phyloP scores from a whole-genome alignment of 2,113 vertebrate genomes.

The Notothenia coriiceps region DNA sequence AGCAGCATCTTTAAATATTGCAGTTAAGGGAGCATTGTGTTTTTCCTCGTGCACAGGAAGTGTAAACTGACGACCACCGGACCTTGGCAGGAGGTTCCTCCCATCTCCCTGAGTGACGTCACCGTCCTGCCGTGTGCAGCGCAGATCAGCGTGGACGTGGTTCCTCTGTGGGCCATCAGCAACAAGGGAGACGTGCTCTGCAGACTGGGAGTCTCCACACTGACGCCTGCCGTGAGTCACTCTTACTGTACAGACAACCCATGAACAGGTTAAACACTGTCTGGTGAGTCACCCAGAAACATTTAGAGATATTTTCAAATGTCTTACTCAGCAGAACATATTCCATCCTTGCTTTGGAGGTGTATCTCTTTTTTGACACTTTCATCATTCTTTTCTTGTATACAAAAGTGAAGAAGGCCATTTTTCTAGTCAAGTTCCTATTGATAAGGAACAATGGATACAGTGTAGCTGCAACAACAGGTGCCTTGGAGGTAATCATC shows the following conservation, averaged over 20 bases:
- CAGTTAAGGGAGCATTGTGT: background rate
- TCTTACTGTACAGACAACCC: background rate
- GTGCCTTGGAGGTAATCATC: background rate
- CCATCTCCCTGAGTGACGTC: conserved; percentile 90
- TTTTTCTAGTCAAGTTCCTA: background rate
- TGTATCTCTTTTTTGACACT: too few relatives aligned
- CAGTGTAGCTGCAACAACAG: background rate
- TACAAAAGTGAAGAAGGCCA: background rate
- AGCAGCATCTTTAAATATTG: background rate
- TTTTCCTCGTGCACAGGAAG: conserved; percentile 83
- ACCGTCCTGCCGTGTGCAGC: conserved; percentile 88
- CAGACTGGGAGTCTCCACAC: conserved; percentile 89
- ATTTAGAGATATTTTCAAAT: background rate
- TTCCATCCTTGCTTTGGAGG: background rate
- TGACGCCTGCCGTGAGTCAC: conserved; percentile 90
- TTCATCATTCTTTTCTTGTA: background rate
- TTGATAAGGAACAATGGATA: too few relatives aligned
- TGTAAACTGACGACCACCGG: conserved; percentile 94
- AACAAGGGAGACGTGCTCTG: conserved; percentile 98
- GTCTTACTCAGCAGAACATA: background rate
- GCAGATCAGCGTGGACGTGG: conserved; percentile 73
- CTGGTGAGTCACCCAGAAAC: background rate
- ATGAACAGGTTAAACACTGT: background rate
- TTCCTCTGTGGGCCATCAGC: conserved; percentile 95
- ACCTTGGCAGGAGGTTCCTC: conserved; percentile 95